Base-by-base conservation (phyloP, 2,797 vertebrate genomes). In the Varecia variegata region DNA sequence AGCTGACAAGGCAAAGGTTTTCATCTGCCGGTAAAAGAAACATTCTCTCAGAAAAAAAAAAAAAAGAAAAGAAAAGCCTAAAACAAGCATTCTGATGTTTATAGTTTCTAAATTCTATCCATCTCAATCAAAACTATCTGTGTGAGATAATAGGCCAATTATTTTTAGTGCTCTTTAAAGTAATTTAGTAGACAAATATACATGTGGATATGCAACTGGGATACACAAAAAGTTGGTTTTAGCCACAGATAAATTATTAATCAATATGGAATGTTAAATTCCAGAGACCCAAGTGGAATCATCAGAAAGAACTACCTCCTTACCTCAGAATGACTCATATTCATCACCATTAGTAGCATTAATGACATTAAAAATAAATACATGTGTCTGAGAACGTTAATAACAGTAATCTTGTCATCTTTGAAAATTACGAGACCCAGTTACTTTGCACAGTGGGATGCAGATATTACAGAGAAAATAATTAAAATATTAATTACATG, bases 401-500 rank as follows among this genome's bases (percentile, higher is more conserved):
- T 98, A 98, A 98, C 47, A 94, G 87, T 97, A 98, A 98, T 98
- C 98, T 98, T 98, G 96, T 98, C 97, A 97, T 98, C 11, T 65
- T 96, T 97, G 98, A 98, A 98, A 98, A 98, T 97, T 97, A 88
- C 14, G 83, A 97, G 98, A 96, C 93, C 87, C 2, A 47, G 97
- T 98, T 98, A 98, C 97, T 98, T 98, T 98, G 98, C 98, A 98
- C 98, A 98, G 98, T 98, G 95, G 97, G 98, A 96, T 4, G 12
- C 89, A 98, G 97, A 97, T 96, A 97, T 96, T 94, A 35, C 86
- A 71, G 95, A 97, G 97, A 97, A 98, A 98, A 98, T 98, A 98
- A 98, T 98, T 98, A 98, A 98, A 98, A 98, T 98, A 98, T 98
- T 98, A 98, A 98, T 98, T 98, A 97, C 85, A 58, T 96, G 95